Base-by-base conservation (phyloP, 2,113 vertebrate genomes). In the Egretta garzetta region DNA sequence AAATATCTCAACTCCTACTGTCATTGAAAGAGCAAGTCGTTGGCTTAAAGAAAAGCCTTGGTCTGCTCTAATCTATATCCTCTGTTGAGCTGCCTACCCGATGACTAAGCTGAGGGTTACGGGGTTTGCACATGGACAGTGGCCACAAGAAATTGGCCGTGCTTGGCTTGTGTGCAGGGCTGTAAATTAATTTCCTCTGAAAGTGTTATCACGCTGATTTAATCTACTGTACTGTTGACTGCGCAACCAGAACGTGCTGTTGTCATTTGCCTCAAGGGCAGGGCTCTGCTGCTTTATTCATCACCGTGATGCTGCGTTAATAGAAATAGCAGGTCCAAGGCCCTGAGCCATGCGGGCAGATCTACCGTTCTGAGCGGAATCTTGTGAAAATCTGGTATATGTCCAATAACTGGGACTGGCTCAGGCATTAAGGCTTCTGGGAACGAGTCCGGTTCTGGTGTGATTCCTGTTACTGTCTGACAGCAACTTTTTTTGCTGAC, bases 111-210 rank as follows among this genome's bases (percentile, higher is more conserved):
- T n/a, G 70, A 68, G 63, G 24, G 62, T 39, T 56, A 45, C 55
- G 59, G 93, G 50, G 26, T 63, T 84, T 91, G 68, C 35, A 27
- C 14, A 1, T 43, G 52, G 81, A 39, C 39, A 64, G 53, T 3
- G 86, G 76, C 68, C 76, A 91, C 66, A 49, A 90, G 62, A 60
- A 96, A 62, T 2, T 32, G 66, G 77, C 77, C 24, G 0, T 17
- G 30, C 64, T 82, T 88, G 73, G n/a, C 68, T 77, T 58, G 32
- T 33, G 59, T 47, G 32, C 5, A 4, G 47, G 66, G 24, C 79
- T 94, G 41, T 79, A 71, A 90, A 93, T 88, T 91, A 70, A 86
- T 88, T 93, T 93, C 72, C 53, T 90, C 55, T 59, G 53, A 12
- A 75, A 88, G 62, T 75, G 82, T 90, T 58, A 88, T 94, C 37